Conservation (phyloP, 1,140 invertebrate genomes). For the Homarus americanus region DNA sequence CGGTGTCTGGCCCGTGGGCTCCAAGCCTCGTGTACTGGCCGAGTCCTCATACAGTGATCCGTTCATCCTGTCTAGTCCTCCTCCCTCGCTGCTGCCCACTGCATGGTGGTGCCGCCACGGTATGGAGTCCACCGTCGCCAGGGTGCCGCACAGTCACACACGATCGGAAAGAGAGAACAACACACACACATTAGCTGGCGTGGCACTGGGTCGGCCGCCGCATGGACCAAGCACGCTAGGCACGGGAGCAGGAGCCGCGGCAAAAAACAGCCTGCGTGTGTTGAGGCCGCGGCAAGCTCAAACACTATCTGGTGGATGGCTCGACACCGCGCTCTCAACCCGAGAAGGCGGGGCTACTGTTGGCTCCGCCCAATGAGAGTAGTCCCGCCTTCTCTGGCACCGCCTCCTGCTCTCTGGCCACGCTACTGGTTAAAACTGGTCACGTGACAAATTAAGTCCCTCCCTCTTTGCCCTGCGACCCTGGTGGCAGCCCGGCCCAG, state of each 20-base stretch:
- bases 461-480: slow-evolving; percentile 43
- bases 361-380: slow-evolving; percentile 28
- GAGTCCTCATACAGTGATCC: slow-evolving; percentile 76
- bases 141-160: slow-evolving; percentile 71
- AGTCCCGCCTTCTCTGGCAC: slow-evolving; percentile 62
- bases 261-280: slow-evolving; percentile 71
- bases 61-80: slow-evolving; percentile 76
- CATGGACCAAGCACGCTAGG: slow-evolving; percentile 60
- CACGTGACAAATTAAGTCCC: slow-evolving; percentile 53
- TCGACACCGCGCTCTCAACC: slow-evolving; percentile 48
- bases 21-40: slow-evolving; percentile 69
- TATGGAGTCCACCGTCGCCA: slow-evolving; percentile 74
- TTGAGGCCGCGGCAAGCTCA: slow-evolving; percentile 69
- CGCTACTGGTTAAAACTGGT: slow-evolving; percentile 47
- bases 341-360: slow-evolving; percentile 43
- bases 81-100: slow-evolving; percentile 73
- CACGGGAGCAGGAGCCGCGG: slow-evolving; percentile 57
- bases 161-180: slow-evolving; percentile 70
- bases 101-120: slow-evolving; percentile 74
- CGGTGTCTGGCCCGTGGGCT: slow-evolving; percentile 81
- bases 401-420: slow-evolving; percentile 53
- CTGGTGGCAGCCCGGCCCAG: slow-evolving; percentile 51
- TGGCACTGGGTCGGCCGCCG: slow-evolving; percentile 57
- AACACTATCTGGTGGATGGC: slow-evolving; percentile 58
- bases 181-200: slow-evolving; percentile 73